phyloP scores from a whole-genome alignment of 2,888 invertebrate genomes.

The Epiperipatus broadwayi region DNA sequence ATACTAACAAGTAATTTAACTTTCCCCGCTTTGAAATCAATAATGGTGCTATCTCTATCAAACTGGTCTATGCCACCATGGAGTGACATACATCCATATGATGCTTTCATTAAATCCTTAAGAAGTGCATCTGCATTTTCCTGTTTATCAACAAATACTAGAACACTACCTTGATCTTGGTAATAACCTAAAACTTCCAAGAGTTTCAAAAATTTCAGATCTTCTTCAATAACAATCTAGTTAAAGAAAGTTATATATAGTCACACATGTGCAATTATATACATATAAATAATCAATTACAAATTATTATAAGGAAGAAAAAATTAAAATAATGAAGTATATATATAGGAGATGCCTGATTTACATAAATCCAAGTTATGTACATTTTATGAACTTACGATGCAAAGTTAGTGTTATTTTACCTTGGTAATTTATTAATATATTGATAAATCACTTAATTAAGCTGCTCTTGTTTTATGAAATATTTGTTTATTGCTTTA shows the following conservation, averaged over 20 bases:
- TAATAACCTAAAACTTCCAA: conserved; percentile 93
- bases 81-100: conserved; percentile 86
- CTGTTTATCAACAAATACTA: conserved; percentile 96
- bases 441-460: too few relatives aligned
- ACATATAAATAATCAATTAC: conserved; percentile 3
- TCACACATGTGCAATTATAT: background rate
- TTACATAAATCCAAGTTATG: too few relatives aligned
- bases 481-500: too few relatives aligned
- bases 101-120: conserved; percentile 85
- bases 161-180: conserved; percentile 62
- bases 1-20: conserved; percentile 54
- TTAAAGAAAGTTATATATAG: conserved; percentile 9
- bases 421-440: too few relatives aligned
- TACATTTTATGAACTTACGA: too few relatives aligned
- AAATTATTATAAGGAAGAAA: too few relatives aligned
- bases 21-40: conserved; percentile 89
- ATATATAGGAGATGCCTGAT: too few relatives aligned
- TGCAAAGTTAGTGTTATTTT: too few relatives aligned
- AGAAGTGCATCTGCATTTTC: conserved; percentile 83
- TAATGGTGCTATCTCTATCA: conserved; percentile 90
- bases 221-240: conserved; percentile 60
- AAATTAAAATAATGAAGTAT: too few relatives aligned
- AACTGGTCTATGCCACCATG: conserved; percentile 99
- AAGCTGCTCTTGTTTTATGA: too few relatives aligned
- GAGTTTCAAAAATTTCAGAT: conserved; percentile 90